Evolutionary conservation across 2,797 vertebrate species (phyloP), one percentile per base, ranked within the genome.

Genomic region (Anas capensis): DNA sequence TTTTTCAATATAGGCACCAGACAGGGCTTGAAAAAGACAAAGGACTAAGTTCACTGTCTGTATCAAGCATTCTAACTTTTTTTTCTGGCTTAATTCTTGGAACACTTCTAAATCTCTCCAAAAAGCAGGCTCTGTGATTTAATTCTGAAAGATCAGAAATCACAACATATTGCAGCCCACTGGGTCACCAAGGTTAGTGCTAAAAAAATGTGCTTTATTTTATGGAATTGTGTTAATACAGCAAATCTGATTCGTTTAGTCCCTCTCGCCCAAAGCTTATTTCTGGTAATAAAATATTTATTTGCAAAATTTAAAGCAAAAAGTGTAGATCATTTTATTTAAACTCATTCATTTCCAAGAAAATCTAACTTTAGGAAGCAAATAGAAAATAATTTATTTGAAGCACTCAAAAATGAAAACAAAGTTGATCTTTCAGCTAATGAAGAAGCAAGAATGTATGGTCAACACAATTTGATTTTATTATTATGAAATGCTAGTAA

Each of bases 11-110:
- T 3, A 88, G 5, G 4, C 64, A 27, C 31, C 49, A 75, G n/a
- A 9, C 57, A 56, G 11, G 5, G 36, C 36, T 38, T 68, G 57
- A 64, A 78, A 90, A 64, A 18, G 3, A 40, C 3, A 51, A 42
- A 56, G 24, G 2, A 44, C 2, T 27, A 38, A 53, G 7, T 27
- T 76, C 14, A 58, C n/a, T 5, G 31, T 26, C 40, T 68, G 14
- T 4, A 48, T 1, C 1, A 77, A 66, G 3, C 5, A 36, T 8
- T 46, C 40, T 51, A 8, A 1, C 31, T 51, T 24, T 62, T 42
- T 69, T 8, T 10, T 19, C 33, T 44, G 8, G 8, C 38, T 44
- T 66, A 66, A 31, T 48, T 75, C 8, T 64, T 78, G 12, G 46
- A 31, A 29, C 4, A 42, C 6, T 75, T 68, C 4, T 29, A 60